Evolutionary conservation across 64 coral and sea anemone species (phyloP).

Genomic region (Montipora sp.): DNA sequence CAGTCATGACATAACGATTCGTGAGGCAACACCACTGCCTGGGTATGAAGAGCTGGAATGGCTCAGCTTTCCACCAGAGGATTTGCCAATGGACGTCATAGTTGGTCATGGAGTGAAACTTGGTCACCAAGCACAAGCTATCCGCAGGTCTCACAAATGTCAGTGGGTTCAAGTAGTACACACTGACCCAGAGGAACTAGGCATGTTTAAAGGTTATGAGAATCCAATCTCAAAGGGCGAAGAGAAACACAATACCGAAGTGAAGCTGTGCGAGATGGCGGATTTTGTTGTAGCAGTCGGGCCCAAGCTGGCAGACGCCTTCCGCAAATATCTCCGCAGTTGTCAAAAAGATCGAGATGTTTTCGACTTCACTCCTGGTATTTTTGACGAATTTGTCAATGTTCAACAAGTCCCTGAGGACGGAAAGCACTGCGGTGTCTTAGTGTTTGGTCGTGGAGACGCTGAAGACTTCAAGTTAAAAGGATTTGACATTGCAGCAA

Average conservation of each 20-base stretch:
- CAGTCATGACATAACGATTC: not conserved
- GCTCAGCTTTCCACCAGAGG: not conserved
- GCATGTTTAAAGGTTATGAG: not conserved
- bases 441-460: not conserved
- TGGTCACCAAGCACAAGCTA: too few species aligned
- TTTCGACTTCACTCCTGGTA: not conserved
- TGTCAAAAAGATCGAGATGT: not conserved
- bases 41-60: not conserved
- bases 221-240: not conserved
- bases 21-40: not conserved
- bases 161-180: too few species aligned
- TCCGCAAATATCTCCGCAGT: too few species aligned
- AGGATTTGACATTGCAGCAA: too few species aligned
- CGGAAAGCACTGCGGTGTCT: not conserved
- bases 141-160: too few species aligned
- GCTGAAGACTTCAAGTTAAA: too few species aligned
- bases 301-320: too few species aligned
- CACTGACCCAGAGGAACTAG: not conserved
- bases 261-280: not conserved
- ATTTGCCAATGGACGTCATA: too few species aligned
- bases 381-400: not conserved
- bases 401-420: too few species aligned
- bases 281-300: constrained; percentile 27
- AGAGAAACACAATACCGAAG: not conserved
- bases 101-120: too few species aligned